Evolutionary conservation across 2,113 vertebrate genomes (phyloP).

Genomic region (Dicerorhinus sumatrensis): DNA sequence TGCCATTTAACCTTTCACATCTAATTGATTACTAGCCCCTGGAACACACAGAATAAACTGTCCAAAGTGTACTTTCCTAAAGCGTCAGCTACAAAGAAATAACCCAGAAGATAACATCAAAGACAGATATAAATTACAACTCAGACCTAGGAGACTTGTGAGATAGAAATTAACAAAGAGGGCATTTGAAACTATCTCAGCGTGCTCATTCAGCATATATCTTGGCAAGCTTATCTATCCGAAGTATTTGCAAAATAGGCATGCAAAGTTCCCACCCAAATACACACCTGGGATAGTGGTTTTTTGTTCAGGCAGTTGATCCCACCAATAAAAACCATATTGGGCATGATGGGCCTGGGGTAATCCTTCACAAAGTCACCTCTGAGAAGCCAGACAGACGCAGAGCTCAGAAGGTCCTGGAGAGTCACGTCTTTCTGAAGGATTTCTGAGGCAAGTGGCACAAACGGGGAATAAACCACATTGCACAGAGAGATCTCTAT

Average conservation of each 20-base stretch:
- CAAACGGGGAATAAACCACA: slow-evolving; percentile 82
- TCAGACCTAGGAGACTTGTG: neutral
- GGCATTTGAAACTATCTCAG: neutral
- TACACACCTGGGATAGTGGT: slow-evolving; percentile 78
- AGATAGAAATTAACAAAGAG: neutral
- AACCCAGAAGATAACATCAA: neutral
- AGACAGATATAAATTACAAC: neutral
- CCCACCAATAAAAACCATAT: slow-evolving; percentile 87
- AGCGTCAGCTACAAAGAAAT: neutral
- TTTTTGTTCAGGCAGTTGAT: slow-evolving; percentile 81
- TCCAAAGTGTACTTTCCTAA: neutral
- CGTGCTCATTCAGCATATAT: accelerated
- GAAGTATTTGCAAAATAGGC: neutral
- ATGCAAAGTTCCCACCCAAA: neutral
- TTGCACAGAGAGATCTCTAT: slow-evolving; percentile 84
- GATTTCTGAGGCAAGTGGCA: slow-evolving; percentile 85
- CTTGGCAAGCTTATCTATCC: neutral
- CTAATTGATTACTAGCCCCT: neutral
- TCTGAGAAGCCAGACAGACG: slow-evolving; percentile 92
- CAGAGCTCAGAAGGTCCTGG: slow-evolving; percentile 85
- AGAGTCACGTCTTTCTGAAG: slow-evolving; percentile 85
- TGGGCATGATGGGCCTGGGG: slow-evolving; percentile 93
- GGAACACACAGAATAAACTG: neutral
- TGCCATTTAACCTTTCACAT: neutral
- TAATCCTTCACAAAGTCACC: slow-evolving; percentile 89